These are phyloP conservation scores for Pipra filicauda DNA, from an alignment of 2,113 vertebrate genomes.

Conservation along the genomic window DNA sequence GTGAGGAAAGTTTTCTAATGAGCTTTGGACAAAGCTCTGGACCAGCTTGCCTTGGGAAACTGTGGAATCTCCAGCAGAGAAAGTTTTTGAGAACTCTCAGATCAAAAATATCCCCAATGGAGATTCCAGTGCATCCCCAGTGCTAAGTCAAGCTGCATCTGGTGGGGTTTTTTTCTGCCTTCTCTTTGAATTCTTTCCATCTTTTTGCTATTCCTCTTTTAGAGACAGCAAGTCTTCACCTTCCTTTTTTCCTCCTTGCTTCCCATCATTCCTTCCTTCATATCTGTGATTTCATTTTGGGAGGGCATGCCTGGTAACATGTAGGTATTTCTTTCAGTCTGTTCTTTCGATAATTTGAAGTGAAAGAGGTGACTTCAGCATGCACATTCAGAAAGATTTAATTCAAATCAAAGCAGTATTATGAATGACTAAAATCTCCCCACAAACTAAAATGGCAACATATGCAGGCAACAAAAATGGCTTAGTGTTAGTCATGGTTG, in stretches of 20 bases:
- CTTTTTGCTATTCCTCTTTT: neutral
- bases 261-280: neutral
- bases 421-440: conserved; percentile 42
- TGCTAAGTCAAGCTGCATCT: neutral
- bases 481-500: conserved; percentile 30
- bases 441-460: conserved; percentile 4
- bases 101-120: neutral
- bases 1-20: neutral
- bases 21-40: neutral
- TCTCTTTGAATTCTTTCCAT: neutral
- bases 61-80: neutral
- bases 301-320: neutral
- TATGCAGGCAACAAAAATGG: neutral
- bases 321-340: neutral
- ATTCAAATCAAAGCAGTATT: neutral
- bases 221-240: neutral
- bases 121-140: neutral
- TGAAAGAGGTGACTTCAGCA: neutral
- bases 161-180: neutral
- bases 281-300: neutral
- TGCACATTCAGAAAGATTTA: neutral
- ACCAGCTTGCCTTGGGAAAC: neutral
- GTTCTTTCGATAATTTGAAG: neutral
- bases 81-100: neutral
- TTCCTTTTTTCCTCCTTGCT: neutral